Conservation (phyloP, 2,113 vertebrate genomes). For the Paradisaea rubra region DNA sequence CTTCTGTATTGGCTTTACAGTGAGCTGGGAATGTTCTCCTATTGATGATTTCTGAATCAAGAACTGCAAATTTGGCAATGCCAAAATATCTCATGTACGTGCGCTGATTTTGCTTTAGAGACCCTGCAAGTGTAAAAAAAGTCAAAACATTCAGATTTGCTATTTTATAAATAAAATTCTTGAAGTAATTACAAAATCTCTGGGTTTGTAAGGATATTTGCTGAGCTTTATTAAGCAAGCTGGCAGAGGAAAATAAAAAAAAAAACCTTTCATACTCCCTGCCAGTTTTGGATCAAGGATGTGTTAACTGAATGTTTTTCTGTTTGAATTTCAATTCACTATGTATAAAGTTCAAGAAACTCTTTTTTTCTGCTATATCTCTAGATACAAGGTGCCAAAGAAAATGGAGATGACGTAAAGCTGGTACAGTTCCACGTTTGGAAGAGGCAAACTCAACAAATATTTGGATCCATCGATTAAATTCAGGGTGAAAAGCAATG, state of each 20-base stretch:
- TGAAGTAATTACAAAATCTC: not conserved
- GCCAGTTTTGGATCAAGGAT: not conserved
- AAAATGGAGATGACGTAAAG: not conserved
- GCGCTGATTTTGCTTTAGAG: not conserved
- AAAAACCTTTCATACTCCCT: not conserved
- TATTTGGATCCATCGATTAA: not conserved
- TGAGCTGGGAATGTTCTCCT: not conserved
- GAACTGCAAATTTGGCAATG: not conserved
- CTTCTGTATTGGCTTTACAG: not conserved
- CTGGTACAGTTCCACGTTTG: not conserved
- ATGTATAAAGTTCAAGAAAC: not conserved
- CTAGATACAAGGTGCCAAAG: not conserved
- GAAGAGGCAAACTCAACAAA: not conserved
- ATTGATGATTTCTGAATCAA: not conserved
- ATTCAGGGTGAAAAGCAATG: not conserved
- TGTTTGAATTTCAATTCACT: not conserved
- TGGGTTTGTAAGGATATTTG: not conserved
- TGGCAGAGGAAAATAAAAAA: not conserved
- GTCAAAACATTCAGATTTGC: not conserved
- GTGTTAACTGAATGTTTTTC: not conserved
- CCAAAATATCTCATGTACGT: rapidly evolving
- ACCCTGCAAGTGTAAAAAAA: not conserved
- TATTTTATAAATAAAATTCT: not conserved
- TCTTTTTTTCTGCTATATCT: rapidly evolving
- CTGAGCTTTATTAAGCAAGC: not conserved